These are phyloP conservation scores for Indicator indicator DNA, from an alignment of 2,113 vertebrate genomes.

Conservation along the genomic window DNA sequence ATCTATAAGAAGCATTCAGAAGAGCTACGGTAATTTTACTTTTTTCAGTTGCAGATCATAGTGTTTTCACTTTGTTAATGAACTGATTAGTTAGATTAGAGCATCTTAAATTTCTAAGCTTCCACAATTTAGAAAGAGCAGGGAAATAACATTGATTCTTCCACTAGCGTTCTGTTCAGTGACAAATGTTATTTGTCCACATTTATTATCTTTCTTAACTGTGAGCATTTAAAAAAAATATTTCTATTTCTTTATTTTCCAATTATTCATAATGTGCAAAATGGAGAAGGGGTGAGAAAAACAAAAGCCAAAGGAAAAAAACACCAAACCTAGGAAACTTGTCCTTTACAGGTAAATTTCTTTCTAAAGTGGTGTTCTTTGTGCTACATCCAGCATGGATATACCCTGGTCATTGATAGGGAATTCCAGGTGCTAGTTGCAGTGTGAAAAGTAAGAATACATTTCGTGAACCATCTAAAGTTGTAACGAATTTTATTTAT, in stretches of 20 bases:
- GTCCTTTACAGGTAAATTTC: background rate
- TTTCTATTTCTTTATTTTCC: background rate
- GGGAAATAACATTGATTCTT: background rate
- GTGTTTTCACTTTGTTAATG: background rate
- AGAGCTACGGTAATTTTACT: conserved; percentile 76
- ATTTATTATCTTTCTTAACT: background rate
- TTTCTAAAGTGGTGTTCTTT: background rate
- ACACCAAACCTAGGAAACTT: background rate
- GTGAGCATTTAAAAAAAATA: background rate
- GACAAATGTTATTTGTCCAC: background rate
- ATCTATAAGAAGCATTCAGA: conserved; percentile 82
- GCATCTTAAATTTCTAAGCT: background rate
- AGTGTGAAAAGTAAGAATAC: background rate
- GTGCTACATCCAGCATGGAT: background rate
- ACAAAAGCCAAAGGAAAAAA: background rate
- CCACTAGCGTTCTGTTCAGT: background rate
- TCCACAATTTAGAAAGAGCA: background rate
- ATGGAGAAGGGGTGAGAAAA: background rate
- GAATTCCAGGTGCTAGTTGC: background rate
- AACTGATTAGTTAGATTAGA: background rate
- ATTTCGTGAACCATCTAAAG: background rate
- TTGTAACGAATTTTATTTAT: background rate
- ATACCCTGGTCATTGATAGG: background rate
- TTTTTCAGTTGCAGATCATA: background rate
- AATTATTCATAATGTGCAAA: background rate